A percentile compares a stretch with the other conserved stretches of the same genome.
Evolutionary conservation across 2,888 invertebrate species (phyloP).

Genomic region (Notodonta ziczac): DNA sequence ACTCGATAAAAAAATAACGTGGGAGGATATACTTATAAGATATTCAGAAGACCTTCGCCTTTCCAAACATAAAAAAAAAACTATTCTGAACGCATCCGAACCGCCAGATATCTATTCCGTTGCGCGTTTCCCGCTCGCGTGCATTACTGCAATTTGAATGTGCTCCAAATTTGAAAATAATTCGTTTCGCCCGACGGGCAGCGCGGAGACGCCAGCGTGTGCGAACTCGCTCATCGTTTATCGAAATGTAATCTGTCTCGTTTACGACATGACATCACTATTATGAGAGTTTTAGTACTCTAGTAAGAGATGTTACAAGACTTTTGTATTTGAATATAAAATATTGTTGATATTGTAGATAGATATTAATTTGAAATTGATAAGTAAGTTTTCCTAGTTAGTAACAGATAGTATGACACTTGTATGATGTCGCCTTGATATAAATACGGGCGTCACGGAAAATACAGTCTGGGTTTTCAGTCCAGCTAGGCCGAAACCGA

Average conservation of each 20-base stretch:
- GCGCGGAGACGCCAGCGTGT: constrained; percentile 43
- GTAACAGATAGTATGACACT: too few species aligned
- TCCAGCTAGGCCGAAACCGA: background rate
- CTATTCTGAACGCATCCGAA: constrained; percentile 28
- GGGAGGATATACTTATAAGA: too few species aligned
- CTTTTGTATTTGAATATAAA: background rate
- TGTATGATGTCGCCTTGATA: background rate
- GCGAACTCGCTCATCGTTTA: constrained; percentile 55
- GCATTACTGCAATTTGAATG: constrained; percentile 80
- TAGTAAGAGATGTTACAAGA: background rate
- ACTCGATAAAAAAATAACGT: too few species aligned
- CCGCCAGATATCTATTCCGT: constrained; percentile 68
- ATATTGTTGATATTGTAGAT: too few species aligned
- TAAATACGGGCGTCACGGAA: background rate
- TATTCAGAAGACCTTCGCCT: too few species aligned
- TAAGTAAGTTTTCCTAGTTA: too few species aligned
- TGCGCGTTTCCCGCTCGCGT: constrained; percentile 77
- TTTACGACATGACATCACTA: constrained; percentile 6
- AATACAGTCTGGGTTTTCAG: background rate
- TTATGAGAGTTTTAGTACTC: background rate
- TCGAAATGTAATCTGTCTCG: constrained; percentile 38
- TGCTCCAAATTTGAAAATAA: constrained; percentile 84
- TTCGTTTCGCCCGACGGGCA: constrained; percentile 57
- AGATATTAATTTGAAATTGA: too few species aligned
- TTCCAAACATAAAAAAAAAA: too few species aligned